These are phyloP conservation scores for Psix sp. DNA, from an alignment of 1,140 invertebrate species.

Conservation along the genomic window DNA sequence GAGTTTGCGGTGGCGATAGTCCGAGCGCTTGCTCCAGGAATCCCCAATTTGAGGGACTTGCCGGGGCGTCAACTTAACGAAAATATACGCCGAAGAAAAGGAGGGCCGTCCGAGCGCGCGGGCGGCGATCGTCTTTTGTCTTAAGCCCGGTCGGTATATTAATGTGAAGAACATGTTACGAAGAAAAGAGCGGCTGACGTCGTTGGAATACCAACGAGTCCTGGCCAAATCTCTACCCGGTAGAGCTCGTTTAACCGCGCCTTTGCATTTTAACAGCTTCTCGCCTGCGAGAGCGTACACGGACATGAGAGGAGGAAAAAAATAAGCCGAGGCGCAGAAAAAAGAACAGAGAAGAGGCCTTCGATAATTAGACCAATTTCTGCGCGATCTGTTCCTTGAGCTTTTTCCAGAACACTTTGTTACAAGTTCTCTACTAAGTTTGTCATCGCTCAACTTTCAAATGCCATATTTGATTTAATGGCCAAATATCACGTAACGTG, in stretches of 20 bases:
- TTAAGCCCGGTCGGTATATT: conserved; percentile 77
- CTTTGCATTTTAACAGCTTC: conserved; percentile 77
- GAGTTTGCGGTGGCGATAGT: background rate
- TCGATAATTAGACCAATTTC: conserved; percentile 55
- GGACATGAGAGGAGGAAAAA: conserved; percentile 16
- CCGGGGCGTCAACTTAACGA: conserved; percentile 74
- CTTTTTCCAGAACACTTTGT: conserved; percentile 44
- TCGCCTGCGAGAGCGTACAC: conserved; percentile 32
- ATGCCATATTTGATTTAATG: conserved; percentile 34
- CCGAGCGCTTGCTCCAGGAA: conserved; percentile 56
- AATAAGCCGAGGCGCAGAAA: conserved; percentile 5
- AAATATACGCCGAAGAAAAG: conserved; percentile 72
- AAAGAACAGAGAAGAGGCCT: background rate
- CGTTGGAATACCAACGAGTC: conserved; percentile 74
- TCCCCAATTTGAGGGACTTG: conserved; percentile 74
- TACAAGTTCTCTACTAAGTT: conserved; percentile 36
- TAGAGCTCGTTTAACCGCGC: conserved; percentile 69
- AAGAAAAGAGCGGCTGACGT: conserved; percentile 65
- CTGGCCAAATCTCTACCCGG: conserved; percentile 69
- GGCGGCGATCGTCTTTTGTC: conserved; percentile 73
- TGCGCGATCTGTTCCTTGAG: conserved; percentile 33
- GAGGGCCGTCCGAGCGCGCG: conserved; percentile 44
- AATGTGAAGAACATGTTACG: conserved; percentile 77
- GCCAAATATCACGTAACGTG: conserved; percentile 6
- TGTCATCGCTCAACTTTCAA: conserved; percentile 25